Percentiles rank a stretch among this genome's conserved stretches.
Evolutionary conservation across 1,140 invertebrate species (phyloP).

Genomic region (Maniola jurtina): DNA sequence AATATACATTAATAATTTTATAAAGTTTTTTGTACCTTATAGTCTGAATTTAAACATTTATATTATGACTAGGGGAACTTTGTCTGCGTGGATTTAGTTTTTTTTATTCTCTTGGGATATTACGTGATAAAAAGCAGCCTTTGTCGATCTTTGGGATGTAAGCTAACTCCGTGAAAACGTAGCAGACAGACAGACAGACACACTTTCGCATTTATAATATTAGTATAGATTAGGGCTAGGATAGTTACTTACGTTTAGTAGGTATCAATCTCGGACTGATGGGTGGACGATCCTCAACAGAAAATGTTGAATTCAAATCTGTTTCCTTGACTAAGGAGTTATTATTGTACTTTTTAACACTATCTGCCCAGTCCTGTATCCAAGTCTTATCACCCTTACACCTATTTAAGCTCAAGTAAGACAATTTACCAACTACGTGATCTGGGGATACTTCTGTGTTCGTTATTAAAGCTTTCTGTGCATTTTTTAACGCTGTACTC

Average conservation of each 20-base stretch:
- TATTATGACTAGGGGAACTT: too few species aligned
- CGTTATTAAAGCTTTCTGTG: constrained; percentile 57
- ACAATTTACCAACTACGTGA: constrained; percentile 67
- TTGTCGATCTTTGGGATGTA: too few species aligned
- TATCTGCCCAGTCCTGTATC: constrained; percentile 78
- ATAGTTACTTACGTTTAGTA: constrained; percentile 58
- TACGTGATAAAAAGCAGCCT: too few species aligned
- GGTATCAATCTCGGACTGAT: constrained; percentile 57
- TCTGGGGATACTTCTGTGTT: constrained; percentile 56
- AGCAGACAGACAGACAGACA: too few species aligned
- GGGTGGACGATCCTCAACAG: constrained; percentile 50
- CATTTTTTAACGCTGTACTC: constrained; percentile 64
- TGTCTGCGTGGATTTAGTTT: too few species aligned
- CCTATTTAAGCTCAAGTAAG: constrained; percentile 71
- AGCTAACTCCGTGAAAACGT: too few species aligned
- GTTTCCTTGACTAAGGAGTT: constrained; percentile 49
- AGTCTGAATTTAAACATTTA: neutral
- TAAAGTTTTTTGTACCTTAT: neutral
- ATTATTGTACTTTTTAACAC: constrained; percentile 75
- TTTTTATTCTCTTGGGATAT: too few species aligned
- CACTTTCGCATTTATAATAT: too few species aligned
- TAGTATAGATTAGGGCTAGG: neutral
- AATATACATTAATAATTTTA: neutral
- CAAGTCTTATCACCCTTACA: constrained; percentile 77
- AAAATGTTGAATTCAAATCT: constrained; percentile 50